Evolutionary conservation across 2,113 vertebrate species (phyloP).

Genomic region (Promerops cafer): DNA sequence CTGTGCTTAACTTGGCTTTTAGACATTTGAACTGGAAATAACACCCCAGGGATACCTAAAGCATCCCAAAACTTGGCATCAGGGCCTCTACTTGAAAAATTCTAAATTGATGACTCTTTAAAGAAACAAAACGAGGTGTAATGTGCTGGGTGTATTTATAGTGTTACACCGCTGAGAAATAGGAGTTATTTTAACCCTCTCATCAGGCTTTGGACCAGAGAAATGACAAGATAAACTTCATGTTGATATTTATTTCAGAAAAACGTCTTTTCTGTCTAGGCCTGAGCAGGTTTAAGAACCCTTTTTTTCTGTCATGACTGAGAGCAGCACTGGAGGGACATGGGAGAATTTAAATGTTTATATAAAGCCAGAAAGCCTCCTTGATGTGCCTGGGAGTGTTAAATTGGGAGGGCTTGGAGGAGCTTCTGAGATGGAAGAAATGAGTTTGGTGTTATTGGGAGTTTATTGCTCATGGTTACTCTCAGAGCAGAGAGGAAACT

Average conservation of each 20-base stretch:
- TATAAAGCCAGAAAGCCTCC: background rate
- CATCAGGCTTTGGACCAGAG: background rate
- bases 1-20: background rate
- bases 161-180: background rate
- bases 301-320: background rate
- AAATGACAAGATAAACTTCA: background rate
- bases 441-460: background rate
- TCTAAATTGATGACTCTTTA: background rate
- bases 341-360: background rate
- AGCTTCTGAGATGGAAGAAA: background rate
- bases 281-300: background rate
- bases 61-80: background rate
- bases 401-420: background rate
- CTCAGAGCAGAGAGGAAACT: background rate
- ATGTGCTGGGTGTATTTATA: rapidly evolving
- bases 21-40: background rate
- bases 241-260: background rate
- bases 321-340: rapidly evolving
- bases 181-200: background rate
- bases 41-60: background rate
- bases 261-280: background rate
- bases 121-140: background rate
- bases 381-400: background rate
- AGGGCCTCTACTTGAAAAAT: background rate
- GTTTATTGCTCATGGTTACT: background rate